Percentiles rank a stretch among this genome's conserved stretches.
These are phyloP conservation scores for Pterostichus madidus DNA, from an alignment of 2,888 invertebrate species.

Conservation along the genomic window DNA sequence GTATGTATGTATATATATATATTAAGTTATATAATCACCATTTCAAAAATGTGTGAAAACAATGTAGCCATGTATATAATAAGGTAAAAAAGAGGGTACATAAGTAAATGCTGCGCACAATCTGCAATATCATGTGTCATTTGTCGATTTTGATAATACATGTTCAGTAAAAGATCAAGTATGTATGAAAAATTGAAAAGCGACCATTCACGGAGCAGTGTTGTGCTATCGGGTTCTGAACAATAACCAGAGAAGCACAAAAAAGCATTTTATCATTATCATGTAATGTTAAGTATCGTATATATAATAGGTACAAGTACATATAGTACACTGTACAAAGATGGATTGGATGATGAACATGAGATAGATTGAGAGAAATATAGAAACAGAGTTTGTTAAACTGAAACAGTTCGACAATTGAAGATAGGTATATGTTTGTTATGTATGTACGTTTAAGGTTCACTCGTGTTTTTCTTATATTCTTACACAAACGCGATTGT, in stretches of 20 bases:
- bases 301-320: constrained; percentile 14
- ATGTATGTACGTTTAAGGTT: constrained; percentile 38
- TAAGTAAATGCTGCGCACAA: constrained; percentile 47
- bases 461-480: constrained; percentile 56
- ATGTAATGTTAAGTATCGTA: constrained; percentile 39
- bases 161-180: constrained; percentile 44
- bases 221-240: constrained; percentile 57
- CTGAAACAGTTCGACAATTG: constrained; percentile 29
- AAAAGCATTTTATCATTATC: constrained; percentile 35
- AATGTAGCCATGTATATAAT: constrained; percentile 53
- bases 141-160: constrained; percentile 53
- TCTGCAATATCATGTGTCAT: constrained; percentile 52
- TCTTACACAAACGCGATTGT: constrained; percentile 59
- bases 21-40: constrained; percentile 47
- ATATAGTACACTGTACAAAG: constrained; percentile 51
- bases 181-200: constrained; percentile 59
- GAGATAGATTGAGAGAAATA: constrained; percentile 10
- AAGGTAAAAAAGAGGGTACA: constrained; percentile 51
- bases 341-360: constrained; percentile 33
- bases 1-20: constrained; percentile 57
- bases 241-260: constrained; percentile 60
- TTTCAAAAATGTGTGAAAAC: constrained; percentile 56
- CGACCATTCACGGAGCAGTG: constrained; percentile 62
- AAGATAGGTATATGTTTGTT: constrained; percentile 20
- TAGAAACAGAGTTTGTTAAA: constrained; percentile 46